Base-by-base conservation (phyloP, 1,140 invertebrate genomes). In the Aphis gossypii region DNA sequence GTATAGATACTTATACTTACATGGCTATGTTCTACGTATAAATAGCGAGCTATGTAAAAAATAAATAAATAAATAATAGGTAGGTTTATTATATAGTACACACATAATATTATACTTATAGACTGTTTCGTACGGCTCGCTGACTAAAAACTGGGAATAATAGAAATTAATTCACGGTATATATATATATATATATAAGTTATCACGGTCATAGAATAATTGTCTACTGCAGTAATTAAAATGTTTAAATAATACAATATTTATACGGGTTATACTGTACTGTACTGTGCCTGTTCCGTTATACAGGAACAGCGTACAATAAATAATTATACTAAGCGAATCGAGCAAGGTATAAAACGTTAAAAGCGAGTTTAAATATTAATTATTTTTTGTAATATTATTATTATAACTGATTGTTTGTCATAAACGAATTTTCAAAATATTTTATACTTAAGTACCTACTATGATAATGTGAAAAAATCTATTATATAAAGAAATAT, bases 161-260 rank as follows among this genome's bases (percentile, higher is more conserved):
- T 76, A 76, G 60, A 76, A 11, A 76, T 76, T 76, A 76, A 76
- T 76, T 76, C 14, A n/a, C 30, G 60, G 30, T 76, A 76, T 76
- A 76, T 76, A 68, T 68, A 68, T 68, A 30, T 30, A 68, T 68
- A 51, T 51, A 51, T n/a, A 35, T 76, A n/a, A 76, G 60, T 76
- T 35, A 76, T 76, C 60, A 76, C 60, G 30, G 60, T 76, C 60
- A n/a, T 76, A 76, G 60, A 76, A 76, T 76, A 76, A 76, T 76
- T 76, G n/a, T 76, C n/a, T 76, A 76, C 60, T 76, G n/a, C 60
- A 76, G 60, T 76, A 76, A 76, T 76, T 76, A 76, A 76, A 76
- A 76, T 76, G 30, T n/a, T 76, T 76, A 76, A 76, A 76, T 76
- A 76, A 76, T 35, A 76, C 60, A 76, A n/a, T n/a, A 76, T 76